phyloP scores from a whole-genome alignment of 2,888 invertebrate genomes.

The Himalopsyche anomala region DNA sequence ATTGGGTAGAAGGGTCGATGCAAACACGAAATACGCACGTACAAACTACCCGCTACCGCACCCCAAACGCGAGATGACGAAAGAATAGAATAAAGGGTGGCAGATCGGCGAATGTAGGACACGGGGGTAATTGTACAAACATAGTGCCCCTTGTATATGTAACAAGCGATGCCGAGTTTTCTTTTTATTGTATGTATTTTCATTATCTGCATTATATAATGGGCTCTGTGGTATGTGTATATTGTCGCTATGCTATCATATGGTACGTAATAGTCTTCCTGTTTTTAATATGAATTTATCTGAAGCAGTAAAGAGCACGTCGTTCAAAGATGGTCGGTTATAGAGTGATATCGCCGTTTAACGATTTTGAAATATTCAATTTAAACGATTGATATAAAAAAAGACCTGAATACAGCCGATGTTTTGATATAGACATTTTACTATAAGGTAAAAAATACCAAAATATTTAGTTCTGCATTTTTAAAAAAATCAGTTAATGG shows the following conservation, averaged over 20 bases:
- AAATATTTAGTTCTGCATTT: no score
- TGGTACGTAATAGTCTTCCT: no score
- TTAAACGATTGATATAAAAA: no score
- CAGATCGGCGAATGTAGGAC: slow-evolving; percentile 17
- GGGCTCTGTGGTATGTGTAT: neutral
- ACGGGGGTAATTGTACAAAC: slow-evolving; percentile 8
- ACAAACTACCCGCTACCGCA: neutral
- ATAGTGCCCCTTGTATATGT: neutral
- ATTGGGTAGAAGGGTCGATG: slow-evolving; percentile 11
- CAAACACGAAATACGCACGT: slow-evolving; percentile 8
- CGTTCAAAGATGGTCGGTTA: no score
- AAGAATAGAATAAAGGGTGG: slow-evolving; percentile 22
- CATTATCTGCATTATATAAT: slow-evolving; percentile 3
- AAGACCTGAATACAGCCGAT: no score
- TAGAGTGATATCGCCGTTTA: no score
- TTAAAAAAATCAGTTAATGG: no score
- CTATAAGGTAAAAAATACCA: no score
- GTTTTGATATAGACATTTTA: no score
- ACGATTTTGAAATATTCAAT: no score
- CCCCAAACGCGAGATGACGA: slow-evolving; percentile 29
- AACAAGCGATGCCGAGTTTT: neutral
- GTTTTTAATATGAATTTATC: no score
- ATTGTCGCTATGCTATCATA: neutral
- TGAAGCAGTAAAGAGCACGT: no score
- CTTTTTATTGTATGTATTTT: slow-evolving; percentile 22